Conservation (phyloP, 1,140 invertebrate species). For the Vanessa tameamea region DNA sequence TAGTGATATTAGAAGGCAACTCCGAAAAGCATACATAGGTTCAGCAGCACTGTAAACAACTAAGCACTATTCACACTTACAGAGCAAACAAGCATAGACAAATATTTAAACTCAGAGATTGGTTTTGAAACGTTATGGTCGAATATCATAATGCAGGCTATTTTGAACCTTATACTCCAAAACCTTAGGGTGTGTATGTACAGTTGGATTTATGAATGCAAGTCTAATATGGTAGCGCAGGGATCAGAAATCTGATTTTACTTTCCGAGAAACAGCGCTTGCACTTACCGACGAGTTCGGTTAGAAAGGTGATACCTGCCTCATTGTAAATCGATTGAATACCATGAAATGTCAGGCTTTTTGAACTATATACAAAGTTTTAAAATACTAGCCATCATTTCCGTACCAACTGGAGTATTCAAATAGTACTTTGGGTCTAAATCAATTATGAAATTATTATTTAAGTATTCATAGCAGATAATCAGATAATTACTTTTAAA, state of each 20-base stretch:
- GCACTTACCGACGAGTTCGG: constrained; percentile 19
- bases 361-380: background rate
- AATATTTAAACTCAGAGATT: constrained; percentile 76
- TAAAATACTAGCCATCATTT: background rate
- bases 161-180: constrained; percentile 50
- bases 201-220: constrained; percentile 54
- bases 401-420: no score
- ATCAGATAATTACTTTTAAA: no score
- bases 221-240: constrained; percentile 69
- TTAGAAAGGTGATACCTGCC: constrained; percentile 15
- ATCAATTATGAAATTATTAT: no score
- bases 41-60: constrained; percentile 73
- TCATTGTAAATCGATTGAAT: background rate
- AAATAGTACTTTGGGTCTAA: no score
- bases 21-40: constrained; percentile 63
- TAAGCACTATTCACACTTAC: constrained; percentile 79
- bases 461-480: no score
- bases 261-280: constrained; percentile 67
- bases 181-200: constrained; percentile 43
- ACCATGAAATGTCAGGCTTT: background rate
- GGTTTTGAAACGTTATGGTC: constrained; percentile 57
- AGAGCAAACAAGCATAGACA: constrained; percentile 75
- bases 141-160: constrained; percentile 37
- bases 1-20: constrained; percentile 68
- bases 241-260: constrained; percentile 64